phyloP scores from a whole-genome alignment of 2,113 vertebrate genomes.

The Choloepus hoffmanni region DNA sequence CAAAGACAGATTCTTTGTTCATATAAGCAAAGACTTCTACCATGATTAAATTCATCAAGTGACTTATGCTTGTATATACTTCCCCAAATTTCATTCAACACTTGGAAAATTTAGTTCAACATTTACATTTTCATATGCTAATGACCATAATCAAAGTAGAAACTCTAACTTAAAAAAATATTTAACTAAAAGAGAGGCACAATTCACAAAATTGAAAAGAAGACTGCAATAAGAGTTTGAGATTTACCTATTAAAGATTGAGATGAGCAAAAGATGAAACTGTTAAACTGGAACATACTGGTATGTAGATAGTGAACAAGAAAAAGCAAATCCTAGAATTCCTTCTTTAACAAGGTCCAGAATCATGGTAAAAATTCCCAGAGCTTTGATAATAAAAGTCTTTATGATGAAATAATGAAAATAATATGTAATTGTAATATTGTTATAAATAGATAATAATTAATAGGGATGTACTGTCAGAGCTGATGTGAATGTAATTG shows the following conservation, averaged over 20 bases:
- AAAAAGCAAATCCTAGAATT: neutral
- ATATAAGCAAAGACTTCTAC: neutral
- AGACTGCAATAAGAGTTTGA: neutral
- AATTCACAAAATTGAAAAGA: neutral
- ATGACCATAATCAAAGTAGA: constrained; percentile 22
- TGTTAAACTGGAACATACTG: neutral
- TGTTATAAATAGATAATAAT: constrained; percentile 51
- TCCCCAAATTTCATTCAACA: neutral
- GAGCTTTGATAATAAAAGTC: constrained; percentile 40
- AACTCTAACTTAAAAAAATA: neutral
- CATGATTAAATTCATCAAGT: neutral
- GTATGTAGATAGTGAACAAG: neutral
- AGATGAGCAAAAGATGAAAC: neutral
- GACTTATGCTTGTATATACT: neutral
- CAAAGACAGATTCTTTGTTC: neutral
- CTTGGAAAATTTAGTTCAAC: neutral
- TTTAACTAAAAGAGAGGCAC: neutral
- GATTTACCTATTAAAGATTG: neutral
- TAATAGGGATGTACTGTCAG: constrained; percentile 39
- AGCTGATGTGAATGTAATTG: constrained; percentile 36
- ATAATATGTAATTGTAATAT: neutral
- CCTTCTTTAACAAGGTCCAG: neutral
- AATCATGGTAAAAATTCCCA: neutral
- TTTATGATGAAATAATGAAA: constrained; percentile 48
- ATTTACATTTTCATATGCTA: neutral